Base-by-base conservation (phyloP, 2,113 vertebrate genomes). In the Chaetodon trifascialis region DNA sequence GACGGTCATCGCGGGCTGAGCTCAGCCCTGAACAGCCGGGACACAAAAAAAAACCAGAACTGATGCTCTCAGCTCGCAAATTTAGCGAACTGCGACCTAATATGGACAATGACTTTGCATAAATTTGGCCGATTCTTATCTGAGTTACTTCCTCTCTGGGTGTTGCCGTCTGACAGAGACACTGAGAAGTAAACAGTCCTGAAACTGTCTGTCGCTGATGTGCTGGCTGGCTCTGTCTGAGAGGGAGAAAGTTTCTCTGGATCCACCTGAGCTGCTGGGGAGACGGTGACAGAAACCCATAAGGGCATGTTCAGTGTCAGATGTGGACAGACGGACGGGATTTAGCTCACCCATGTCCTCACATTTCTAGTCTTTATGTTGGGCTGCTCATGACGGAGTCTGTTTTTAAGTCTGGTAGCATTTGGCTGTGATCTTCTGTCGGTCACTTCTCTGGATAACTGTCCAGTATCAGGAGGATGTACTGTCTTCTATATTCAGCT, bases 101-200 rank as follows among this genome's bases (percentile, higher is more conserved):
- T 73, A 60, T 70, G 47, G 78, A 70, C 64, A 5, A 14, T 78
- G 84, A 86, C 73, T 82, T 8, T 49, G 84, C 81, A 78, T 11
- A 83, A 83, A 82, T 14, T 23, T 36, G 36, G 52, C 19, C 3
- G 5, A 55, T 76, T 74, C 25, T 68, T 69, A 62, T 83, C 71
- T 3, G 47, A 69, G 62, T n/a, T 7, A 30, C 81, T 82, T 84
- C 81, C 79, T 76, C 5, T 2, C 4, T 11, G 36, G 60, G 38
- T 56, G 79, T 77, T 55, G 30, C 44, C 30, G 30, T 12, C 82
- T 38, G 78, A 9, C 16, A 21, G 44, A 52, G 25, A 70, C 12
- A 2, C 23, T 47, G 55, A 44, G 65, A 70, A 54, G 59, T 68
- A 75, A 64, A 75, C 73, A 60, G 67, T 11, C 67, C 36, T 49